A percentile compares a stretch with the other conserved stretches of the same genome.
Conservation (phyloP, 2,888 invertebrate genomes). For the Sminthurides aquaticus region DNA sequence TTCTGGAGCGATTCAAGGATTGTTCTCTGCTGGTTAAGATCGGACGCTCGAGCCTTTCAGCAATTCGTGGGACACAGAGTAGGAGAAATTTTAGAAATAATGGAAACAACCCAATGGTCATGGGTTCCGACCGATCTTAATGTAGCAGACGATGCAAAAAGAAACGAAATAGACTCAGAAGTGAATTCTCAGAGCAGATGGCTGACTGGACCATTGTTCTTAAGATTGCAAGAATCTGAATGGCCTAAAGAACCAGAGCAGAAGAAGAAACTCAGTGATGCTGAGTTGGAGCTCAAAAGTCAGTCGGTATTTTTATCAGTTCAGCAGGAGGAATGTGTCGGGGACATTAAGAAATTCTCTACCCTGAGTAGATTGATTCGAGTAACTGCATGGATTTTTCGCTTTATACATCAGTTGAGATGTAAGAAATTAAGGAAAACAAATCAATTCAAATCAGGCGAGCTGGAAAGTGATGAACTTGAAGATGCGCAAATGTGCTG, state of each 20-base stretch:
- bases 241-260: constrained; percentile 21
- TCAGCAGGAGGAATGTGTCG: not conserved
- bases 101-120: constrained; percentile 23
- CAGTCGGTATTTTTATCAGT: not conserved
- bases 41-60: constrained; percentile 22
- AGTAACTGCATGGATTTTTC: not conserved
- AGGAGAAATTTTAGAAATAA: constrained; percentile 32
- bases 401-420: not conserved
- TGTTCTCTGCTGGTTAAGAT: constrained; percentile 28
- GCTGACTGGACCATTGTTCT: constrained; percentile 33
- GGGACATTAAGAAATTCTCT: not conserved
- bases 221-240: constrained; percentile 6
- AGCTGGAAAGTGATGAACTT: not conserved
- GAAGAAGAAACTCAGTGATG: not conserved
- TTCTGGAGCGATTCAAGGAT: constrained; percentile 32
- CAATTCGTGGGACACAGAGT: constrained; percentile 30
- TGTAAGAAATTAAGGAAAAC: not conserved
- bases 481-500: not conserved
- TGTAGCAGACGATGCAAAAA: constrained; percentile 33
- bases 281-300: not conserved
- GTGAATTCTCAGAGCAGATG: constrained; percentile 20
- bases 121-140: constrained; percentile 30
- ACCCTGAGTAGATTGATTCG: not conserved
- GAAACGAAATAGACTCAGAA: constrained; percentile 4
- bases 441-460: not conserved